Evolutionary conservation across 2,113 vertebrate species (phyloP).

Genomic region (Hemibagrus wyckioides): DNA sequence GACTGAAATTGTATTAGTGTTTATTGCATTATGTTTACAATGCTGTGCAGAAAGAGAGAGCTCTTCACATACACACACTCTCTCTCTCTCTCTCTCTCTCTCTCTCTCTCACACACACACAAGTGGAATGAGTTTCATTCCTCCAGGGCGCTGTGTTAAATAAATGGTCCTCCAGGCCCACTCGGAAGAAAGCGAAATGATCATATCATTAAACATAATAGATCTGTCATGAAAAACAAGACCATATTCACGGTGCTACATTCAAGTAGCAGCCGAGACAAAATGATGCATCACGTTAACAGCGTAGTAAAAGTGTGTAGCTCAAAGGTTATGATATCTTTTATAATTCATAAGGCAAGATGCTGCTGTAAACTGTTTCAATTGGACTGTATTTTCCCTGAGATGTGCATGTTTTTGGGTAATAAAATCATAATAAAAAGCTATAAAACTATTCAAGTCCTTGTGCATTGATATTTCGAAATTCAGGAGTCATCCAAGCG

Average conservation of each 20-base stretch:
- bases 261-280: slow-evolving; percentile 48
- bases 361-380: slow-evolving; percentile 22
- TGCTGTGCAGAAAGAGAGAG: slow-evolving; percentile 13
- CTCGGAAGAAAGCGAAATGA: slow-evolving; percentile 57
- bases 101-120: slow-evolving; percentile 12
- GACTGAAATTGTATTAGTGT: slow-evolving; percentile 29
- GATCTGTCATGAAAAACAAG: slow-evolving; percentile 61
- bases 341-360: slow-evolving; percentile 35
- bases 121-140: slow-evolving; percentile 48
- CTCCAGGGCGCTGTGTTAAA: slow-evolving; percentile 48
- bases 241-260: slow-evolving; percentile 44
- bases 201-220: slow-evolving; percentile 59
- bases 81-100: background rate
- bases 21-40: slow-evolving; percentile 48
- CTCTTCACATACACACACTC: background rate
- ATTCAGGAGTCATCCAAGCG: background rate
- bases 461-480: background rate
- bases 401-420: background rate
- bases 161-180: slow-evolving; percentile 57
- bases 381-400: slow-evolving; percentile 11
- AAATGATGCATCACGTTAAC: slow-evolving; percentile 43
- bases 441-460: background rate
- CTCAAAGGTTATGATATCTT: slow-evolving; percentile 34
- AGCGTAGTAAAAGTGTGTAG: slow-evolving; percentile 32
- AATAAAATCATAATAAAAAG: slow-evolving; percentile 4